These are phyloP conservation scores for Lipotes vexillifer DNA, from an alignment of 2,113 vertebrate genomes.

Conservation along the genomic window DNA sequence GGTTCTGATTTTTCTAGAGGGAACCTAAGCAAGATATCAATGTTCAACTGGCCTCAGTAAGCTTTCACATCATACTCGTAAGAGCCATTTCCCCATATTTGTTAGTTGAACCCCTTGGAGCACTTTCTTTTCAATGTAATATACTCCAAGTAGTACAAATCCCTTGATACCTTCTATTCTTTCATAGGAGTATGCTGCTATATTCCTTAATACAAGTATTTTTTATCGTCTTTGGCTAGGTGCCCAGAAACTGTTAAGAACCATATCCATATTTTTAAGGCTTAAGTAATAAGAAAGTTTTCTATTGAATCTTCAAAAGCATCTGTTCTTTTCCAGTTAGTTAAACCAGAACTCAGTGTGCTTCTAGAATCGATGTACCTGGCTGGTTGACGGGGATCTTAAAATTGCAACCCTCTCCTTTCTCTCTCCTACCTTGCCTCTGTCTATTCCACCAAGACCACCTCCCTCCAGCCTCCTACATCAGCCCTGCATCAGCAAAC, in stretches of 20 bases:
- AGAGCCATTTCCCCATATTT: neutral
- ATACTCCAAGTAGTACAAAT: neutral
- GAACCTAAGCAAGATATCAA: neutral
- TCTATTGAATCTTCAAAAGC: neutral
- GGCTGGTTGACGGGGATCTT: neutral
- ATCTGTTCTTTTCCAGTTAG: conserved; percentile 19
- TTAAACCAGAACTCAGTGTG: neutral
- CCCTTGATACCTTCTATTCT: neutral
- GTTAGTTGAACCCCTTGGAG: neutral
- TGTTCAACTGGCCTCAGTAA: neutral
- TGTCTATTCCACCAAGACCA: neutral
- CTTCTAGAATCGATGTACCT: neutral
- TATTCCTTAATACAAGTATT: neutral
- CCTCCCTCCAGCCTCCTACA: too few relatives aligned
- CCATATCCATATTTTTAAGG: neutral
- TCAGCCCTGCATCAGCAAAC: neutral
- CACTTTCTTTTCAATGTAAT: neutral
- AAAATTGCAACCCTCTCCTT: neutral
- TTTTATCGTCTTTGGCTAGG: neutral
- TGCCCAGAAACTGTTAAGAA: neutral
- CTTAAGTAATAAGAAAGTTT: conserved; percentile 5
- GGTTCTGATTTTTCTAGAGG: neutral
- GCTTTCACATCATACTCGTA: neutral
- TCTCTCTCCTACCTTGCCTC: neutral
- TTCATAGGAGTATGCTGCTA: neutral